Evolutionary conservation across 1,140 invertebrate genomes (phyloP), one percentile per base, ranked within the genome.

Genomic region (Brachystomella parvula): DNA sequence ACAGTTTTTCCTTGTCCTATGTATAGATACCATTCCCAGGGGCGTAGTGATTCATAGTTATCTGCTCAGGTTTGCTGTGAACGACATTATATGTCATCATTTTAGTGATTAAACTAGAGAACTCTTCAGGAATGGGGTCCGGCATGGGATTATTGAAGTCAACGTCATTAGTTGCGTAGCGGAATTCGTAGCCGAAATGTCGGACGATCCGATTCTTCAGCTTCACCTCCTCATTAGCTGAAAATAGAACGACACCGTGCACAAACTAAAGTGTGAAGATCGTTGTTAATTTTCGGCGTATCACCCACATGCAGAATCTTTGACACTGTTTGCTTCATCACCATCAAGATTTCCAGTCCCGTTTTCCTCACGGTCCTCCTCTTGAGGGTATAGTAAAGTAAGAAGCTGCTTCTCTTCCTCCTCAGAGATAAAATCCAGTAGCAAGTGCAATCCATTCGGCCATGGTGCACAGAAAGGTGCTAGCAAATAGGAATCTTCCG

Each of bases 131-230:
- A 75, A 97, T 87, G 21, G 39, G 17, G 47, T 85, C 79, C 24
- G 76, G 47, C 35, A 94, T 79, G 1, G 88, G 87, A 47, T 82
- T 78, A 61, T 84, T 77, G 61, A 84, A 81, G 78, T 95, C 86
- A 3, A 97, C 88, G 80, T 89, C 88, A 79, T 98, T 98, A 30
- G 81, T 87, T 31, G 85, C 86, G 80, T 98, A 98, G 65, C 86
- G 80, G 78, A 98, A 98, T 76, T 94, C 89, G 78, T 88, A 97
- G 0, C 95, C 95, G 84, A 85, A 98, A 80, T 98, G 95, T 76
- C 87, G 89, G 0, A 96, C 94, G 80, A 83, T 81, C 53, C 94
- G 79, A 75, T 96, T 87, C 78, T 96, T 97, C 64, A 96, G 77
- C 39, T 73, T 77, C 63, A 73, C 76, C 6, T 81, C 78, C 1